Base-by-base conservation (phyloP, 2,888 invertebrate genomes). In the Adelognathus sp. region DNA sequence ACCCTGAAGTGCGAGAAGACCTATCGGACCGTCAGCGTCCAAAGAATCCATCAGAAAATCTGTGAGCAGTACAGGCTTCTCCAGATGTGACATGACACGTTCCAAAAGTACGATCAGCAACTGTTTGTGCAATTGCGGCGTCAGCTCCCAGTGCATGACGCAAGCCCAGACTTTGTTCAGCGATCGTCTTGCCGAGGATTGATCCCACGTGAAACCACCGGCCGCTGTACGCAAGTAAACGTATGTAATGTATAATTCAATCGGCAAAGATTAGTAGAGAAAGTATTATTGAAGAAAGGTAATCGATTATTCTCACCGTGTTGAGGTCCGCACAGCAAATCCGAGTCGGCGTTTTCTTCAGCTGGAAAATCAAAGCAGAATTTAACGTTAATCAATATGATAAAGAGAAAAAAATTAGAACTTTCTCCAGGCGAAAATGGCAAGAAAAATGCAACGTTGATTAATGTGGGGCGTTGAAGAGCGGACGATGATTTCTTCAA, bases 41-140 rank as follows among this genome's bases (percentile, higher is more conserved):
- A 98, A 94, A 0, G 97, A 97, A 87, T 97, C 96, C 93, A 98
- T 97, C 21, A 99, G 93, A 92, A 98, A 98, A 90, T 98, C 98
- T 1, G 98, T 97, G 84, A 98, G 93, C 78, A 96, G 92, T 69
- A 97, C 93, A 7, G 98, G 98, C 86, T 95, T 95, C 41, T 95
- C 94, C 83, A 98, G 93, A 90, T 97, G 94, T 16, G 95, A 94
- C 92, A 98, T 93, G 27, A 98, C 94, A 69, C 96, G 93, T 90
- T 98, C 97, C 63, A 98, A 94, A 9, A 99, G 92, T 67, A 97
- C 94, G 79, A 97, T 93, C 46, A 98, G 92, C 67, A 98, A 93
- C 84, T 96, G 95, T 72, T 96, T 96, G 87, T 97, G 97, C 54
- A 94, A 86, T 1, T 94, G 94, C 3, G 93, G 88, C 27, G 95